These are phyloP conservation scores for Sepioteuthis lessoniana DNA, from an alignment of 2,888 invertebrate genomes.

Conservation along the genomic window DNA sequence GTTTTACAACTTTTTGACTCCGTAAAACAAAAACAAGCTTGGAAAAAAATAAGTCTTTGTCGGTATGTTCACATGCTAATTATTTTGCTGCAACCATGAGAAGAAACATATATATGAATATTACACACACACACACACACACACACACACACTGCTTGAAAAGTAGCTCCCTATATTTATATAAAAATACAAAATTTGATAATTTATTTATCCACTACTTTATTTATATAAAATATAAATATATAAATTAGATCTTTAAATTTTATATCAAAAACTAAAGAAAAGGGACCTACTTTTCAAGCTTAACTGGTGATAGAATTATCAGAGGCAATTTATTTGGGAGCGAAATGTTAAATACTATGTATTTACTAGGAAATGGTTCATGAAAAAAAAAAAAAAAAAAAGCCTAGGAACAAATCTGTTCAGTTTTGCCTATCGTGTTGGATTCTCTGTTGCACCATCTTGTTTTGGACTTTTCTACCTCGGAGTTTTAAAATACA, in stretches of 20 bases:
- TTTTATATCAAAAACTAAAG: neutral
- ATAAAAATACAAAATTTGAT: neutral
- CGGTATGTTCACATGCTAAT: neutral
- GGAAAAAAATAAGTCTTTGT: neutral
- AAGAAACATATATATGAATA: too few relatives aligned
- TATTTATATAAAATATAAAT: neutral
- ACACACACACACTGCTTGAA: neutral
- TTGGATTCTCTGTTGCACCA: neutral
- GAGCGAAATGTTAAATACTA: neutral
- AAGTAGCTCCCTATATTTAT: neutral
- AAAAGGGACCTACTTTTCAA: slow-evolving; percentile 7
- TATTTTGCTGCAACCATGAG: neutral
- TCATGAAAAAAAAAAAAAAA: neutral
- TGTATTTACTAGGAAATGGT: neutral
- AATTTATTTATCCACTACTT: too few relatives aligned
- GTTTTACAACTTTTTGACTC: neutral
- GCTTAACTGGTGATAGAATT: neutral
- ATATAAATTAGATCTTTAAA: neutral
- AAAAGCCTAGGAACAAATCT: neutral
- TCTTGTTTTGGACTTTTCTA: neutral
- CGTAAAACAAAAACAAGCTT: neutral
- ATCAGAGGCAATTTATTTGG: neutral
- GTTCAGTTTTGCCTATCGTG: neutral
- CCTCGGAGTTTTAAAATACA: neutral
- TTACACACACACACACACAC: too few relatives aligned